A percentile compares a stretch with the other conserved stretches of the same genome.
phyloP scores from a whole-genome alignment of 2,113 vertebrate species.

The Indicator maculatus region DNA sequence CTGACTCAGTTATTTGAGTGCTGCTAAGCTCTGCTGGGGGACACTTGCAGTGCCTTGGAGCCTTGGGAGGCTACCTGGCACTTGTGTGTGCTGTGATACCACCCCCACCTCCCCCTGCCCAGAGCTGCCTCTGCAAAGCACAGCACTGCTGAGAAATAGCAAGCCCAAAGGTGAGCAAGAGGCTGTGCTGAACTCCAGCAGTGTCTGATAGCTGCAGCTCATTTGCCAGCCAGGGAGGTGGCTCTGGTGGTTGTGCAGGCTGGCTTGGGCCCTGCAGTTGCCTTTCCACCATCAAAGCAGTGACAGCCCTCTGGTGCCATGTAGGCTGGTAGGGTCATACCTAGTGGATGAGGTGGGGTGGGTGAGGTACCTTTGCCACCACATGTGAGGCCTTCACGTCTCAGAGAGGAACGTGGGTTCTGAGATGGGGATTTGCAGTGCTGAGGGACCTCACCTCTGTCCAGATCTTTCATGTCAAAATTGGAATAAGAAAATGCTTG shows the following conservation, averaged over 20 bases:
- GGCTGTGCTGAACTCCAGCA: not conserved
- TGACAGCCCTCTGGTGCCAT: not conserved
- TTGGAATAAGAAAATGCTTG: not conserved
- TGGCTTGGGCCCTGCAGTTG: not conserved
- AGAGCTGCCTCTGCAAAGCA: not conserved
- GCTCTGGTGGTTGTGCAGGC: not conserved
- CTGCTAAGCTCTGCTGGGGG: not conserved
- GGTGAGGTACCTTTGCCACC: not conserved
- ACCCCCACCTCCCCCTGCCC: not conserved
- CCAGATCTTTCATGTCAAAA: not conserved
- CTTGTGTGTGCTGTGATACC: not conserved
- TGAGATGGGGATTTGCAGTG: not conserved
- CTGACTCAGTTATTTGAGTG: not conserved
- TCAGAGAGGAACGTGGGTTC: not conserved
- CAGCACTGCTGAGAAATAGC: rapidly evolving
- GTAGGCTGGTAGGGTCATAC: not conserved
- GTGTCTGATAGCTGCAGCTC: not conserved
- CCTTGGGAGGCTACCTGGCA: not conserved
- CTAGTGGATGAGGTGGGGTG: not conserved
- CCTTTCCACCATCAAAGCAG: not conserved
- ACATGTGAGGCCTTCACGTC: not conserved
- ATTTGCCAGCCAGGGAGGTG: not conserved
- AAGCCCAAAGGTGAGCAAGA: not conserved
- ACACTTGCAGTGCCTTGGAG: not conserved
- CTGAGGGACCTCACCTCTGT: not conserved